Evolutionary conservation across 2,888 invertebrate genomes (phyloP).

Genomic region (Drosophila colorata): DNA sequence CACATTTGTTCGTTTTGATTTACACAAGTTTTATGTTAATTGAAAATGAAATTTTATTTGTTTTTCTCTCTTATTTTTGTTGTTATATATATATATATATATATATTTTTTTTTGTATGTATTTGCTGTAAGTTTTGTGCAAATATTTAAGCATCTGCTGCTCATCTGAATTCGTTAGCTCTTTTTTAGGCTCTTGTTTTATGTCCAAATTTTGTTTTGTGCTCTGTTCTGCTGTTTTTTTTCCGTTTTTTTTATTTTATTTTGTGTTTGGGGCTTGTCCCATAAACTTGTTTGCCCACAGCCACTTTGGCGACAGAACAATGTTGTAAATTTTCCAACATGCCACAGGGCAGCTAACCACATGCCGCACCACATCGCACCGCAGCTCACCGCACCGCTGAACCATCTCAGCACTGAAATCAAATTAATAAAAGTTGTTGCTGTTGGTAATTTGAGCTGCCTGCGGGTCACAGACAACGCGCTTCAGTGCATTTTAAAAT

Average conservation of each 20-base stretch:
- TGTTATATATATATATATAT: no score
- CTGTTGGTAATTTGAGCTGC: slow-evolving; percentile 51
- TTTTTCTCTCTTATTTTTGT: slow-evolving; percentile 9
- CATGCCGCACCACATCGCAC: not conserved
- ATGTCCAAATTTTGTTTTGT: slow-evolving; percentile 2
- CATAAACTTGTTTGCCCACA: slow-evolving; percentile 50
- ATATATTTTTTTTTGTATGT: not conserved
- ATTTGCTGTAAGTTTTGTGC: slow-evolving; percentile 42
- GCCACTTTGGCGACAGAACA: slow-evolving; percentile 37
- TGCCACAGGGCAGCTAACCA: slow-evolving; percentile 19
- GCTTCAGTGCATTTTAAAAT: slow-evolving; percentile 18
- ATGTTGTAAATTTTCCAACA: slow-evolving; percentile 35
- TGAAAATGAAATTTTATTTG: slow-evolving; percentile 47
- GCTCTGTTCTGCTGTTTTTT: slow-evolving; percentile 3
- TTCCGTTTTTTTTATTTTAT: slow-evolving; percentile 3
- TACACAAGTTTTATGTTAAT: slow-evolving; percentile 63
- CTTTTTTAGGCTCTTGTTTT: slow-evolving; percentile 6
- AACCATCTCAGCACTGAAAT: slow-evolving; percentile 28
- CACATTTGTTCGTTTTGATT: slow-evolving; percentile 48
- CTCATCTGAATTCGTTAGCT: slow-evolving; percentile 9
- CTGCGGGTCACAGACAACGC: slow-evolving; percentile 37
- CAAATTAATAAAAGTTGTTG: slow-evolving; percentile 48
- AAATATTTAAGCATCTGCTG: slow-evolving; percentile 54
- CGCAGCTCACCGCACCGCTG: not conserved
- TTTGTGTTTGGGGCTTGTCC: slow-evolving; percentile 19